Conservation (phyloP, 2,113 vertebrate species). For the Esox niger region DNA sequence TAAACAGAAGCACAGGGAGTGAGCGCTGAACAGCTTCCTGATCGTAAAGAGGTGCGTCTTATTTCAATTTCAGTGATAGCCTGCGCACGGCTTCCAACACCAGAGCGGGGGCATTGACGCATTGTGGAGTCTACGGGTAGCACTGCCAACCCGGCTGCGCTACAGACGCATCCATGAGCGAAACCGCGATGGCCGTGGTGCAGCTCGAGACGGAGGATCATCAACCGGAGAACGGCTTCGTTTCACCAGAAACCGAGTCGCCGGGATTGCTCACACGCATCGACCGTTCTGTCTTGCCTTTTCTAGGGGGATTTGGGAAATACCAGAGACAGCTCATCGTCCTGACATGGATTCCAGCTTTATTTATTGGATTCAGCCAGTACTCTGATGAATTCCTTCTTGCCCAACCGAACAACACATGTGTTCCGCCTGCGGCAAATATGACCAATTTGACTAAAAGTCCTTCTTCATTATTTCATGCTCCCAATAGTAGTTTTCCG, state of each 20-base stretch:
- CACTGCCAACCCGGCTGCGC: constrained; percentile 63
- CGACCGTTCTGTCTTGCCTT: constrained; percentile 84
- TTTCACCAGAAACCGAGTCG: constrained; percentile 64
- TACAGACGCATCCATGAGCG: constrained; percentile 57
- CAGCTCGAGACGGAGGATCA: constrained; percentile 68
- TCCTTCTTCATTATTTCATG: constrained; percentile 45
- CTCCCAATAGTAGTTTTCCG: constrained; percentile 43
- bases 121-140: constrained; percentile 67
- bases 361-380: constrained; percentile 94
- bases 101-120: constrained; percentile 61
- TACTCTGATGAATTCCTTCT: constrained; percentile 92
- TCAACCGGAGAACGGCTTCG: constrained; percentile 77
- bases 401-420: constrained; percentile 84
- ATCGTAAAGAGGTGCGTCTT: constrained; percentile 58
- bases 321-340: constrained; percentile 89
- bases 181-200: constrained; percentile 69
- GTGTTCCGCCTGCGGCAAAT: constrained; percentile 58
- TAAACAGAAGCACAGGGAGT: constrained; percentile 21
- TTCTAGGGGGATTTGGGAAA: constrained; percentile 86
- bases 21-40: constrained; percentile 62
- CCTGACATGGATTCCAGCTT: constrained; percentile 92
- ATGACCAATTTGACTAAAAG: constrained; percentile 54
- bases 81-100: constrained; percentile 58
- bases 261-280: constrained; percentile 80
- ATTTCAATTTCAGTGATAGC: constrained; percentile 57